phyloP scores from a whole-genome alignment of 2,113 vertebrate genomes.

The Heterotilapia buettikoferi region DNA sequence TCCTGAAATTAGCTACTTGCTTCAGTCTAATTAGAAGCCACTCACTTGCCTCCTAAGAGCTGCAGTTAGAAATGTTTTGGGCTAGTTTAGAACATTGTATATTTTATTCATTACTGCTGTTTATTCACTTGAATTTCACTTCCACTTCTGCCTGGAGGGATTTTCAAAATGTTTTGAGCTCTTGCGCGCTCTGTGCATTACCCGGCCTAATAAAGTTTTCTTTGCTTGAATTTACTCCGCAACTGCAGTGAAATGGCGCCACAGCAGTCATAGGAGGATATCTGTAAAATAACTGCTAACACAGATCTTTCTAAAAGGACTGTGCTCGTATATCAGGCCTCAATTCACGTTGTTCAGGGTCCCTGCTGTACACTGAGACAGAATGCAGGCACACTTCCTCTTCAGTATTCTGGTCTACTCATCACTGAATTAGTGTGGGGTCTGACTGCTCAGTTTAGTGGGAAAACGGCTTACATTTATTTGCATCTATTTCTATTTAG shows the following conservation, averaged over 20 bases:
- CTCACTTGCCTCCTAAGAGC: background rate
- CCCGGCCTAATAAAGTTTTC: background rate
- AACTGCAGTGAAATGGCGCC: background rate
- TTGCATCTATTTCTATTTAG: background rate
- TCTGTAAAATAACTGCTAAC: background rate
- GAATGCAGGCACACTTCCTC: background rate
- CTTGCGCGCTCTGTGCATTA: background rate
- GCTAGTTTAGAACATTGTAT: background rate
- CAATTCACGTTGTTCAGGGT: background rate
- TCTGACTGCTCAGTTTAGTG: background rate
- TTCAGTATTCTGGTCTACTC: background rate
- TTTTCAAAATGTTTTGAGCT: background rate
- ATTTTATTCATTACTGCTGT: background rate
- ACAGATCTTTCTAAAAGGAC: background rate
- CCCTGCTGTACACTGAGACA: background rate
- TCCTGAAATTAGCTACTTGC: constrained; percentile 10
- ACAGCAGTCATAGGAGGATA: background rate
- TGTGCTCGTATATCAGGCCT: background rate
- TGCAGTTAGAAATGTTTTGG: background rate
- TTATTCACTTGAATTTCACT: background rate
- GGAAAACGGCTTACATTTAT: background rate
- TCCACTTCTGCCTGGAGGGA: background rate
- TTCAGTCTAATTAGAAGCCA: constrained; percentile 2
- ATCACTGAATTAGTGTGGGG: background rate
- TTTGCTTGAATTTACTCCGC: background rate